Evolutionary conservation across 2,113 vertebrate species (phyloP).

Genomic region (Hystrix brachyura): DNA sequence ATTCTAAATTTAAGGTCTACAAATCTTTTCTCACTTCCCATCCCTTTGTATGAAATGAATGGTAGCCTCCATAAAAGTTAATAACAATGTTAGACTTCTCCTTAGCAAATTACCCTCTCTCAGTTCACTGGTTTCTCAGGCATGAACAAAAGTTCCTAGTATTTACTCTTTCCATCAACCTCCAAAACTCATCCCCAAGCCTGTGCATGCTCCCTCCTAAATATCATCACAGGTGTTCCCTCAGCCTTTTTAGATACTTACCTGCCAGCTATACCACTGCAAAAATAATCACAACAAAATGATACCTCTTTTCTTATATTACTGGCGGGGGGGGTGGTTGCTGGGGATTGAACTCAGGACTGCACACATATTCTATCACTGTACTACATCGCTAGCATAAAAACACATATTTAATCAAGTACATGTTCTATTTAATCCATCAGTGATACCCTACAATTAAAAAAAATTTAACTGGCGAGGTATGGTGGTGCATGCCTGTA

Average conservation of each 20-base stretch:
- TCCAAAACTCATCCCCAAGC: neutral
- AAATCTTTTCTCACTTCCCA: neutral
- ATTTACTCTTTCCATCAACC: neutral
- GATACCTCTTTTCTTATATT: neutral
- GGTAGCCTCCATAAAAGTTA: neutral
- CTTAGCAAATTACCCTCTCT: neutral
- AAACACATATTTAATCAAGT: neutral
- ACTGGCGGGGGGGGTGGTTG: neutral
- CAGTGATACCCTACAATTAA: neutral
- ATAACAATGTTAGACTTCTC: neutral
- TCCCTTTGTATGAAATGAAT: neutral
- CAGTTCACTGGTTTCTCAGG: neutral
- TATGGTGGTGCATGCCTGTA: neutral
- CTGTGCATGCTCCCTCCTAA: neutral
- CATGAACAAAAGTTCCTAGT: constrained; percentile 9
- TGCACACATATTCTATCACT: no score
- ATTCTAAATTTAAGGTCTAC: neutral
- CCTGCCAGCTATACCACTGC: neutral
- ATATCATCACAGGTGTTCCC: neutral
- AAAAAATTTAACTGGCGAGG: neutral
- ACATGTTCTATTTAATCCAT: neutral
- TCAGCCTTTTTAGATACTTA: neutral
- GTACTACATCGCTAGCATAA: neutral
- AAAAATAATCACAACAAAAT: neutral
- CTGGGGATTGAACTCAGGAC: neutral